phyloP scores from a whole-genome alignment of 1,140 invertebrate species.

The Scaptomyza hsui region DNA sequence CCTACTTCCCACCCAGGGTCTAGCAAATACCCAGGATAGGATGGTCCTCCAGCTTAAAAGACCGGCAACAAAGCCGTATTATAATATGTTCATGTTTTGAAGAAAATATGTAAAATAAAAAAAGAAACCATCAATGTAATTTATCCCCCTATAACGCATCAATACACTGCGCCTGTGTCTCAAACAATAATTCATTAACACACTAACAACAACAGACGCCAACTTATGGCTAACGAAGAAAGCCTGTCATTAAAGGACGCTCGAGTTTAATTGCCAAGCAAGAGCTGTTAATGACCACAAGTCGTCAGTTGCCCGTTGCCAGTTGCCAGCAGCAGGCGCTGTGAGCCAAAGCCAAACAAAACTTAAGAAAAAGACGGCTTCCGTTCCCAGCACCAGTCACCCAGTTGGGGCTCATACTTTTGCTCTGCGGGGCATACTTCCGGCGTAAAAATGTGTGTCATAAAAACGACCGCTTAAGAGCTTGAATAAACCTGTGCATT shows the following conservation, averaged over 20 bases:
- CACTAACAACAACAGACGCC: neutral
- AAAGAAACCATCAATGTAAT: no score
- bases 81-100: no score
- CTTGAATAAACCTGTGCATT: conserved; percentile 1
- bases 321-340: conserved; percentile 6
- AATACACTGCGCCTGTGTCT: conserved; percentile 38
- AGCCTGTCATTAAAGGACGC: conserved; percentile 4
- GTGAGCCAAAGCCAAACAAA: neutral
- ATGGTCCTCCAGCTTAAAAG: no score
- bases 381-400: conserved; percentile 65
- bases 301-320: conserved; percentile 23
- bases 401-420: conserved; percentile 22
- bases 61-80: no score
- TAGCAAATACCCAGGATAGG: no score
- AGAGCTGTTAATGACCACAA: conserved; percentile 64
- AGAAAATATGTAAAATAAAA: no score
- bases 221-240: neutral
- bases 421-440: conserved; percentile 70
- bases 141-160: conserved; percentile 46
- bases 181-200: conserved; percentile 43
- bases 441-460: conserved; percentile 71
- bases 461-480: conserved; percentile 48
- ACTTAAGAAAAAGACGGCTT: conserved; percentile 57
- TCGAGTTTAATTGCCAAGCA: conserved; percentile 55
- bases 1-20: no score